Conservation (phyloP, 2,888 invertebrate genomes). For the Polydrusus tereticollis region DNA sequence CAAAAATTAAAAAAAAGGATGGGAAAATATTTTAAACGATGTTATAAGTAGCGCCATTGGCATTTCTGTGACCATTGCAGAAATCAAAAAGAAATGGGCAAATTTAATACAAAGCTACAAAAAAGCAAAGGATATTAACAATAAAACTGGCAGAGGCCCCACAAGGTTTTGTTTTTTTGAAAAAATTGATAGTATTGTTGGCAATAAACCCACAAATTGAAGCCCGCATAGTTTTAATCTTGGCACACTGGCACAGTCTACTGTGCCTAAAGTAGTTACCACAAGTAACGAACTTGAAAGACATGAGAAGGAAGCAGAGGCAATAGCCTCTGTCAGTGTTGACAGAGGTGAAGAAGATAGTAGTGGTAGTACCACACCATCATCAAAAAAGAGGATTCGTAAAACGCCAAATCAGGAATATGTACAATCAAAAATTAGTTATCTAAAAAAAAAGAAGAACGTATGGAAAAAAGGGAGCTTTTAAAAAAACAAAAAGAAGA, state of each 20-base stretch:
- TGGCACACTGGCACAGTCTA: not conserved
- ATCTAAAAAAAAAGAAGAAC: not conserved
- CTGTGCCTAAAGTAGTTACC: not conserved
- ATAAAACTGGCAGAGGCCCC: not conserved
- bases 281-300: not conserved
- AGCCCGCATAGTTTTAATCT: not conserved
- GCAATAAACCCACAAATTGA: not conserved
- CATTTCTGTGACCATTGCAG: not conserved
- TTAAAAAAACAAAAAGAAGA: not conserved
- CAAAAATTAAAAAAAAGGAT: not conserved
- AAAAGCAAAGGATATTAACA: not conserved
- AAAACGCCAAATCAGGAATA: not conserved
- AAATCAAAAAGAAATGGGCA: not conserved
- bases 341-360: not conserved
- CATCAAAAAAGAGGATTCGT: not conserved
- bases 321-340: not conserved
- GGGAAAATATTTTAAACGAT: not conserved
- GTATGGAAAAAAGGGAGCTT: not conserved
- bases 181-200: not conserved
- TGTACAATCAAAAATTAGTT: not conserved
- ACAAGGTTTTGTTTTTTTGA: not conserved
- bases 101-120: not conserved
- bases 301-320: not conserved
- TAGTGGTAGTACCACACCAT: not conserved
- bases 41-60: not conserved